Evolutionary conservation across 2,888 invertebrate genomes (phyloP).

Genomic region (Trichogramma evanescens): DNA sequence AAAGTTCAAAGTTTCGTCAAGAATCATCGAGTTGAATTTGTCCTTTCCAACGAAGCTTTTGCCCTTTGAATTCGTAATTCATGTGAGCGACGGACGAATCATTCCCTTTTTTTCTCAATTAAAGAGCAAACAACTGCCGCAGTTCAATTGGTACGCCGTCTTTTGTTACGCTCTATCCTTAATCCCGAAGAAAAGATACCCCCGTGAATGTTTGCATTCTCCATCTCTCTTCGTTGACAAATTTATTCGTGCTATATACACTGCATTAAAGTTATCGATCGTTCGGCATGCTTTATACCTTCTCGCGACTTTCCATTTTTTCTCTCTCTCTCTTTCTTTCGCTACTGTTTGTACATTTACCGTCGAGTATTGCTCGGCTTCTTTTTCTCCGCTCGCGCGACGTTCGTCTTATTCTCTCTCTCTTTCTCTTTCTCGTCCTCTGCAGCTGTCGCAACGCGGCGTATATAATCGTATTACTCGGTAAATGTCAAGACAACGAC

Average conservation of each 20-base stretch:
- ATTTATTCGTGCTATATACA: conserved; percentile 36
- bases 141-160: too few species aligned
- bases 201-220: conserved; percentile 18
- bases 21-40: too few species aligned
- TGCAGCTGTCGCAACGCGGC: conserved; percentile 16
- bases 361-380: conserved; percentile 3
- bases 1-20: too few species aligned
- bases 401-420: conserved; percentile 14
- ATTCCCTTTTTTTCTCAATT: too few species aligned
- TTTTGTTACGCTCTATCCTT: neutral
- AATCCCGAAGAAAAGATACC: conserved; percentile 1
- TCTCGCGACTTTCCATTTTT: conserved; percentile 2
- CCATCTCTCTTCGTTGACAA: conserved; percentile 31
- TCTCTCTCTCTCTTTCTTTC: neutral
- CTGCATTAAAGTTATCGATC: conserved; percentile 36
- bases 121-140: too few species aligned
- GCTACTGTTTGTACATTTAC: neutral
- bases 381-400: neutral
- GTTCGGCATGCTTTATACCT: conserved; percentile 20
- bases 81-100: too few species aligned
- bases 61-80: too few species aligned
- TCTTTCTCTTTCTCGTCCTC: conserved; percentile 7
- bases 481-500: conserved; percentile 26
- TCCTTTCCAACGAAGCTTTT: too few species aligned
- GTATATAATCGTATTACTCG: conserved; percentile 39